Percentiles rank a stretch among this genome's conserved stretches.
Evolutionary conservation across 1,140 invertebrate genomes (phyloP).

Genomic region (Philotrypesis tridentata): DNA sequence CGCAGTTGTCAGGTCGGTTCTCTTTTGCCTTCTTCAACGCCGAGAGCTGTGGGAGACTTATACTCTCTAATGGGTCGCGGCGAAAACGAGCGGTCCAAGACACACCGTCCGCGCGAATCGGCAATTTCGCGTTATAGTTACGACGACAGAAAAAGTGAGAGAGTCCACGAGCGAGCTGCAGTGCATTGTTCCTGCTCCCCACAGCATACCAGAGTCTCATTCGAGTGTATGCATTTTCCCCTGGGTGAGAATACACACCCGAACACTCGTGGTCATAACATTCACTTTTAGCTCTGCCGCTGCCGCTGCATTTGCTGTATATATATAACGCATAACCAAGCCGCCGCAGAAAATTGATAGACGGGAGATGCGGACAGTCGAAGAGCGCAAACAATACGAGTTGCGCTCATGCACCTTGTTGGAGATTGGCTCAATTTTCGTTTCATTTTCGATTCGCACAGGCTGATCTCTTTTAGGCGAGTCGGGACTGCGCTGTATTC

Average conservation of each 20-base stretch:
- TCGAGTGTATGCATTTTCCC: conserved; percentile 43
- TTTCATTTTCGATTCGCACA: neutral
- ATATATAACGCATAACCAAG: neutral
- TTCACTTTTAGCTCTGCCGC: conserved; percentile 40
- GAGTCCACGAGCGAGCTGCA: too few species aligned
- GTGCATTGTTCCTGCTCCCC: too few species aligned
- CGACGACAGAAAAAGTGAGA: too few species aligned
- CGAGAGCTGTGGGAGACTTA: neutral
- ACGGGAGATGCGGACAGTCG: neutral
- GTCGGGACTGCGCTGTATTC: too few species aligned
- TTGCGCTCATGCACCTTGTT: too few species aligned
- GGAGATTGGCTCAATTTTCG: neutral
- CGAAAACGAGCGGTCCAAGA: too few species aligned
- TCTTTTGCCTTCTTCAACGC: neutral
- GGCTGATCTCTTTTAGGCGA: too few species aligned
- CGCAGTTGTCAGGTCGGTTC: conserved; percentile 10
- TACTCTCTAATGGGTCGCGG: too few species aligned
- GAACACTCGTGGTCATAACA: conserved; percentile 36
- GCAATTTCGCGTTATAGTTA: neutral
- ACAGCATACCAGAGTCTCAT: neutral
- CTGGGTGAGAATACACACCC: conserved; percentile 23
- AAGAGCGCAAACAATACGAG: too few species aligned
- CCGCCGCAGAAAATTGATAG: neutral
- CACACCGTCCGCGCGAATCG: too few species aligned
- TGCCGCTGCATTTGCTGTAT: neutral